Conservation (phyloP, 2,113 vertebrate genomes). For the Nesoenas mayeri region DNA sequence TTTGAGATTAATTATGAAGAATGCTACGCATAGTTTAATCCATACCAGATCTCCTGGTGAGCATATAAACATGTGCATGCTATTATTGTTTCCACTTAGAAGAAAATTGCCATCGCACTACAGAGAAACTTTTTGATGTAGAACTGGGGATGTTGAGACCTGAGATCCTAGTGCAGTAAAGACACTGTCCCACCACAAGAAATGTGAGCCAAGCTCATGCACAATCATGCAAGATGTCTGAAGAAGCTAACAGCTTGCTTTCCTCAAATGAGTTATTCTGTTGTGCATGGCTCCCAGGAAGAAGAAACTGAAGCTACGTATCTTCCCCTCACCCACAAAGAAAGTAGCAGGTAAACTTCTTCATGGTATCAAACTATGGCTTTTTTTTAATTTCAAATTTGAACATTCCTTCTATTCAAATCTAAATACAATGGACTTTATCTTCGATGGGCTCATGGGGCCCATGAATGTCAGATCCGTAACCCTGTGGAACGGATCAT, state of each 20-base stretch:
- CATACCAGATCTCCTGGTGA: background rate
- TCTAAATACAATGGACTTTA: conserved; percentile 43
- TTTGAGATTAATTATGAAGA: conserved; percentile 13
- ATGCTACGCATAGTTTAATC: background rate
- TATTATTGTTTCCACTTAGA: background rate
- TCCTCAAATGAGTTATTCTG: background rate
- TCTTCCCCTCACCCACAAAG: background rate
- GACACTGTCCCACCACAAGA: accelerated
- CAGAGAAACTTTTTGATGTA: background rate
- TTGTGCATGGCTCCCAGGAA: background rate
- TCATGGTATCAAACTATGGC: background rate
- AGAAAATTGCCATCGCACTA: background rate
- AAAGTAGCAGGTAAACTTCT: background rate
- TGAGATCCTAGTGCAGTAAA: background rate
- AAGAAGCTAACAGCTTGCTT: background rate
- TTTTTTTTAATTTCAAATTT: background rate
- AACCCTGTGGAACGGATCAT: background rate
- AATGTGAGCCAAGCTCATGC: background rate
- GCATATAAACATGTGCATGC: background rate
- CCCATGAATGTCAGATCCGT: background rate
- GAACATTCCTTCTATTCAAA: conserved; percentile 27
- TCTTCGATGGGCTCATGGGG: conserved; percentile 4
- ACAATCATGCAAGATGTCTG: background rate
- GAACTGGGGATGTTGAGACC: background rate
- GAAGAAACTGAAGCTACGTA: background rate